Conservation (phyloP, 92 coral and sea anemone species). For the Phenganax stokvisi region DNA sequence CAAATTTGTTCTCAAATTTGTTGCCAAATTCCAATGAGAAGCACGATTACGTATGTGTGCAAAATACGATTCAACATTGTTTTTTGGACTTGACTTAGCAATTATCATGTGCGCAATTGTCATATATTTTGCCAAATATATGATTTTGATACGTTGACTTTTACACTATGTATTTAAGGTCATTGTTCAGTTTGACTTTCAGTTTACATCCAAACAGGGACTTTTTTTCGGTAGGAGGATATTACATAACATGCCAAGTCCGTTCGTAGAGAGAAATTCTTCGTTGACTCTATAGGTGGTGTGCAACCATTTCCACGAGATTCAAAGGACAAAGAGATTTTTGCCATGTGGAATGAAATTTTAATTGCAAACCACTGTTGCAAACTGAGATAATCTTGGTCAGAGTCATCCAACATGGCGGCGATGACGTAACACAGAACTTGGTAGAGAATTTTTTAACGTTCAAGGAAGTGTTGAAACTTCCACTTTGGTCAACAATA, state of each 20-base stretch:
- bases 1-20: background rate
- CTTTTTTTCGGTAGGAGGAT: background rate
- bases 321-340: too few relatives aligned
- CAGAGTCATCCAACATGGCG: too few relatives aligned
- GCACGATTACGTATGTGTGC: background rate
- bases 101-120: background rate
- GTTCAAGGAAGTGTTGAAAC: too few relatives aligned
- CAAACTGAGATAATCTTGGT: too few relatives aligned
- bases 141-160: background rate
- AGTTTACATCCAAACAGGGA: background rate
- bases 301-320: too few relatives aligned
- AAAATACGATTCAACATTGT: background rate
- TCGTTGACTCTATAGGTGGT: too few relatives aligned
- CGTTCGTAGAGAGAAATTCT: background rate
- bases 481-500: too few relatives aligned
- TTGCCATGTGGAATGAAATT: too few relatives aligned
- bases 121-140: background rate
- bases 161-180: background rate
- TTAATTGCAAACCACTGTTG: too few relatives aligned
- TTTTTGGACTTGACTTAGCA: background rate
- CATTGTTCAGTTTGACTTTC: slow-evolving; percentile 11
- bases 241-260: background rate
- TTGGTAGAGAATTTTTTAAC: too few relatives aligned
- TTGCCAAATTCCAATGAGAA: background rate
- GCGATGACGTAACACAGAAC: too few relatives aligned